Evolutionary conservation across 2,888 invertebrate species (phyloP), one percentile per base, ranked within the genome.

Genomic region (Drosophila nr. medialis): DNA sequence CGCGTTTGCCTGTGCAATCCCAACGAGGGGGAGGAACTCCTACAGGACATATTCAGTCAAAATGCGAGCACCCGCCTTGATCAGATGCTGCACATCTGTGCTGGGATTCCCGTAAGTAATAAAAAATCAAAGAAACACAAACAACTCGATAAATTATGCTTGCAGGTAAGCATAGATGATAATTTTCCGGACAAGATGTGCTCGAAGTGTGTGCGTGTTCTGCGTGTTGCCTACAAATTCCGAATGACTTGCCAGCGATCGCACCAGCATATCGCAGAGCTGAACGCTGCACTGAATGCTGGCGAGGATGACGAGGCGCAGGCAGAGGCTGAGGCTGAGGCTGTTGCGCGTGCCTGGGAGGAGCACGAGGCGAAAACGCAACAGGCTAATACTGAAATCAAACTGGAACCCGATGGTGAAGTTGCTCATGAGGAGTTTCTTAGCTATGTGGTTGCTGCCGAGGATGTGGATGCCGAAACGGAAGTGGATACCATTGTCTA

Each of bases 131-230:
- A n/a, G 2, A 24, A 4, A 32, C 7, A 15, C 34, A 32, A 32
- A 40, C 13, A 49, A 15, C 27, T 48, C 24, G 21, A 18, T 8
- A 1, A 27, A 32, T 11, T 6, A 32, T 60, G 11, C 18, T 50
- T 62, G 1, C 62, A 91, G 91, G 90, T 91, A 48, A 90, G 89
- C 62, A 72, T 81, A 11, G 90, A 86, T 63, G 91, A 91, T 56
- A 89, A 92, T 32, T 92, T 88, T 32, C 91, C 91, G 6, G 92
- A 92, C 61, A 92, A 92, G 62, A 91, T 91, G 75, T 91, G 91
- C 56, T 70, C 66, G 53, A 91, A 87, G 58, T 91, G 91, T 51
- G 76, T 88, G 4, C 85, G 83, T 29, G 85, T 80, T 21, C 69
- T 91, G 51, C 90, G 89, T 4, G 73, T 90, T 27, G 87, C 92